Evolutionary conservation across 1,140 invertebrate genomes (phyloP).

Genomic region (Drosophila kohkoa): DNA sequence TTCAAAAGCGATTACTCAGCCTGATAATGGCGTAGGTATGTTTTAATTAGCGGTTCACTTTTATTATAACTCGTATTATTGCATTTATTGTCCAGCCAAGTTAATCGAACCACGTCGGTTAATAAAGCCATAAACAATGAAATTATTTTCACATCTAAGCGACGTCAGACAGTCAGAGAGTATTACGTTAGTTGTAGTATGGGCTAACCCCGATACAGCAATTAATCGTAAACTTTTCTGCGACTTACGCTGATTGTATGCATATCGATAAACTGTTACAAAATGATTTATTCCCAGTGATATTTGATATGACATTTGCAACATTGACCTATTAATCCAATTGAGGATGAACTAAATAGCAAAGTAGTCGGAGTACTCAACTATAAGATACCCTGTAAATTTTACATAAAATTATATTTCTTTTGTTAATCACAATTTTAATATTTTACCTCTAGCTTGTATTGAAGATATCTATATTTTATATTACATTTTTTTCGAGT

Average conservation of each 20-base stretch:
- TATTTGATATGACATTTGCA: slow-evolving; percentile 19
- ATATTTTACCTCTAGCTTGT: background rate
- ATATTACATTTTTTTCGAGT: no score
- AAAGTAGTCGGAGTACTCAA: background rate
- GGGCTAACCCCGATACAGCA: slow-evolving; percentile 3
- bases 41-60: slow-evolving; percentile 51
- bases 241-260: background rate
- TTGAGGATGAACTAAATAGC: background rate
- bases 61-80: slow-evolving; percentile 7
- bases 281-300: background rate
- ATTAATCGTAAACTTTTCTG: slow-evolving; percentile 2
- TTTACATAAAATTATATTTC: background rate
- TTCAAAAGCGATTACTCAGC: slow-evolving; percentile 48
- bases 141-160: background rate
- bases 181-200: slow-evolving; percentile 18
- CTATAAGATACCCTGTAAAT: background rate
- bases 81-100: slow-evolving; percentile 9
- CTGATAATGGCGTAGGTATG: slow-evolving; percentile 37
- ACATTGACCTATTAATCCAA: slow-evolving; percentile 14
- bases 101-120: slow-evolving; percentile 8
- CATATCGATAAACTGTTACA: background rate
- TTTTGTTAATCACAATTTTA: no score
- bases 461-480: background rate
- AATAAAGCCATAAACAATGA: slow-evolving; percentile 5
- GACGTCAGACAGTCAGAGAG: background rate